phyloP scores from a whole-genome alignment of 1,140 invertebrate genomes.

The Leptestheria dahalacensis region DNA sequence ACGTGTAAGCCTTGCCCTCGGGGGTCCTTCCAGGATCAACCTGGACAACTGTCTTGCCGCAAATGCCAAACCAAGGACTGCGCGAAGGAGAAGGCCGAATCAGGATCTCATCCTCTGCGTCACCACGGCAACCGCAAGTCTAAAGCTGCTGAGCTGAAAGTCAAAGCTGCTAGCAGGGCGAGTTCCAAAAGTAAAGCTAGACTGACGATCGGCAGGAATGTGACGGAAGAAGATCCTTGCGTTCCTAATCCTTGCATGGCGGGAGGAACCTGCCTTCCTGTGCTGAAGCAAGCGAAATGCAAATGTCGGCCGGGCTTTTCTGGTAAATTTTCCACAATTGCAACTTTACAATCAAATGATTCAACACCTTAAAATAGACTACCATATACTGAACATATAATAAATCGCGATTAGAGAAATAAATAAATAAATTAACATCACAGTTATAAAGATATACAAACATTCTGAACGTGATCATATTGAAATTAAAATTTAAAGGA shows the following conservation, averaged over 20 bases:
- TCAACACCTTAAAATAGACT: too few relatives aligned
- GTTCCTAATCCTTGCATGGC: conserved; percentile 11
- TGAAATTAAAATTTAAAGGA: too few relatives aligned
- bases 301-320: neutral
- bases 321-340: neutral
- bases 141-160: conserved; percentile 8
- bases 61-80: conserved; percentile 3
- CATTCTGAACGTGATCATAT: too few relatives aligned
- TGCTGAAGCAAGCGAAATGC: neutral
- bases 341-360: too few relatives aligned
- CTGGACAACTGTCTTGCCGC: conserved; percentile 6
- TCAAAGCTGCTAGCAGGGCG: neutral
- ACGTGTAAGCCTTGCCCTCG: conserved; percentile 1
- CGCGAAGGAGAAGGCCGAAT: neutral
- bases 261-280: conserved; percentile 5
- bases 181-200: neutral
- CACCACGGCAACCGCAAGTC: neutral
- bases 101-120: neutral
- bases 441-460: too few relatives aligned
- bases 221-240: conserved; percentile 9
- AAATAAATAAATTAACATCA: too few relatives aligned
- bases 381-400: neutral
- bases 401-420: neutral
- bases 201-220: neutral
- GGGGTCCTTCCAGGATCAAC: conserved; percentile 6